Conservation (phyloP, 1,140 invertebrate species). For the Dinoponera quadriceps region DNA sequence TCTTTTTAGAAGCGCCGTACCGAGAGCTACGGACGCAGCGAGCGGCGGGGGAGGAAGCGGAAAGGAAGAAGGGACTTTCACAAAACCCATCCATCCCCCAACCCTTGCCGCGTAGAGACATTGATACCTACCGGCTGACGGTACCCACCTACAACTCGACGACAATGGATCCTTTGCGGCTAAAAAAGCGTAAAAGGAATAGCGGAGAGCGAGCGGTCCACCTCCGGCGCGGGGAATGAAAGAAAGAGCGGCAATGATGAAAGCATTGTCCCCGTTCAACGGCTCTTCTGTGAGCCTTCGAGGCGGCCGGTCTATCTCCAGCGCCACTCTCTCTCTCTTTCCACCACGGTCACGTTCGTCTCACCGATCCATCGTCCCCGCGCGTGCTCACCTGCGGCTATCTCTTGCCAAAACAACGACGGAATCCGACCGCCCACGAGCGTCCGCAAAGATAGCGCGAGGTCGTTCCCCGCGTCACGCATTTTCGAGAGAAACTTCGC, state of each 20-base stretch:
- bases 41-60: conserved; percentile 45
- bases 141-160: conserved; percentile 78
- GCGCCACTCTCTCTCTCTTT: conserved; percentile 29
- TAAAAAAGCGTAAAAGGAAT: conserved; percentile 81
- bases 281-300: conserved; percentile 71
- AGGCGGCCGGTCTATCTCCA: conserved; percentile 69
- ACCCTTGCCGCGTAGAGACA: conserved; percentile 74
- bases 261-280: conserved; percentile 84
- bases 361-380: conserved; percentile 45
- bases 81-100: conserved; percentile 73
- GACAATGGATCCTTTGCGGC: conserved; percentile 84
- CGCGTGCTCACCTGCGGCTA: conserved; percentile 37
- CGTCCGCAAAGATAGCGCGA: background rate
- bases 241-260: conserved; percentile 85
- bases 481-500: conserved; percentile 7
- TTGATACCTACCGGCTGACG: conserved; percentile 79
- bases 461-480: background rate
- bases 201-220: conserved; percentile 62
- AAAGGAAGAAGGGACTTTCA: conserved; percentile 71
- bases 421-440: background rate
- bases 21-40: background rate
- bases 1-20: conserved; percentile 61
- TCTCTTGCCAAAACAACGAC: conserved; percentile 41
- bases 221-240: conserved; percentile 76
- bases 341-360: conserved; percentile 38